Conservation (phyloP, 2,113 vertebrate species). For the Centropus bengalensis region DNA sequence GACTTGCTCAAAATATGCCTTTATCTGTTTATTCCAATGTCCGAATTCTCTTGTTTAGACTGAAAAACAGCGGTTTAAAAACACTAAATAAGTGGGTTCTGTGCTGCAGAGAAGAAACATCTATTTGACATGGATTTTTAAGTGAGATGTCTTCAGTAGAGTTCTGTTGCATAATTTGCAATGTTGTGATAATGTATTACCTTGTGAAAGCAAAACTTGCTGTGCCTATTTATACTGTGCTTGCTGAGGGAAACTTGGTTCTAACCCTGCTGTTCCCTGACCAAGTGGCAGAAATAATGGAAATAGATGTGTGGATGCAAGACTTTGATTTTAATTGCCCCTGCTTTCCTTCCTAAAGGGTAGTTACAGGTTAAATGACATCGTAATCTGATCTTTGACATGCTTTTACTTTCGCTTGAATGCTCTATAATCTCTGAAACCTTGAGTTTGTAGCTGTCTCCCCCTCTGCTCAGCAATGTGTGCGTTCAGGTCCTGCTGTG, state of each 20-base stretch:
- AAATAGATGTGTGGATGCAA: neutral
- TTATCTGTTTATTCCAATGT: neutral
- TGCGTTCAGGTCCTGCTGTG: neutral
- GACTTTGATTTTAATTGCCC: slow-evolving; percentile 15
- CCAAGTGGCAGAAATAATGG: neutral
- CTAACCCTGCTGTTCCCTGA: neutral
- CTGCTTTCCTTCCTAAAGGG: neutral
- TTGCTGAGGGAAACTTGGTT: neutral
- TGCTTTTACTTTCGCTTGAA: slow-evolving; percentile 3
- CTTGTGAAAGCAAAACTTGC: slow-evolving; percentile 7
- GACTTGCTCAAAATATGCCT: neutral
- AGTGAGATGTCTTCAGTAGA: neutral
- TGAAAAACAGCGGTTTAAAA: neutral
- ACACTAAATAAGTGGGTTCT: neutral
- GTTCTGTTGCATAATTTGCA: neutral
- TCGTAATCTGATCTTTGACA: neutral
- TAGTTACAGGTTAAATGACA: neutral
- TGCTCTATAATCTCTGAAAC: neutral
- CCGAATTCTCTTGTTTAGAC: slow-evolving; percentile 21
- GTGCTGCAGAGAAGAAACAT: neutral
- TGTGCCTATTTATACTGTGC: neutral
- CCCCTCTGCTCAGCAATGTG: neutral
- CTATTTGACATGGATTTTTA: neutral
- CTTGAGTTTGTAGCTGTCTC: neutral
- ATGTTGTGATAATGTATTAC: neutral